Evolutionary conservation across 1,140 invertebrate genomes (phyloP), one percentile per base, ranked within the genome.

Genomic region (Drosophila dunni): DNA sequence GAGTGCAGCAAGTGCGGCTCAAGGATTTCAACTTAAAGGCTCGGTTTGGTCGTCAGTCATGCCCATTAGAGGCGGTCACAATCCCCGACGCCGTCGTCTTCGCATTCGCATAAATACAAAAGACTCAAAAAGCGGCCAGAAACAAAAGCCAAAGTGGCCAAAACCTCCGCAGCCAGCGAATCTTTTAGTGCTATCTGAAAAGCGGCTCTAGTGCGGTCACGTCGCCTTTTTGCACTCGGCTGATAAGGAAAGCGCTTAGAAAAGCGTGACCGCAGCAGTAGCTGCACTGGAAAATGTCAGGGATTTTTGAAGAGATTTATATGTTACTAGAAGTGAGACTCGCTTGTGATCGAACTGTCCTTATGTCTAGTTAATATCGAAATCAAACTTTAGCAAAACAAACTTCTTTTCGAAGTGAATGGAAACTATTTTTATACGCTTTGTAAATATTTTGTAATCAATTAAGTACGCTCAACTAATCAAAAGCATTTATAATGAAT

Each of bases 191-290:
- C 61, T 84, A 79, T 77, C 74, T 79, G 72, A 79, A 81, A 79
- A 76, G 83, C 86, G 67, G 82, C 80, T 69, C 50, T 34, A 38
- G 53, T 68, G 75, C 75, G 82, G 82, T 88, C 82, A 85, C 83
- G 82, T 82, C 65, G 75, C 57, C 79, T 56, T 56, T 56, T 42
- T 56, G 34, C 46, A 33, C 38, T 33, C 44, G 24, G 61, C 66
- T 79, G 83, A 89, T 86, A 89, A 86, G 83, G 46, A 83, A 88
- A 86, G 78, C 83, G 84, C 83, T 86, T 89, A 88, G 84, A 88
- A 88, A 89, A 89, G 83, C 83, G 83, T 89, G 84, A 83, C 83
- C 77, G 75, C 80, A 82, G 75, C 46, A 3, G 46, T 29, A 29
- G 24, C 24, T 29, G 6, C 24, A 29, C 24, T 29, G 24, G 5